Base-by-base conservation (phyloP, 2,113 vertebrate species). In the Epinephelus fuscoguttatus region DNA sequence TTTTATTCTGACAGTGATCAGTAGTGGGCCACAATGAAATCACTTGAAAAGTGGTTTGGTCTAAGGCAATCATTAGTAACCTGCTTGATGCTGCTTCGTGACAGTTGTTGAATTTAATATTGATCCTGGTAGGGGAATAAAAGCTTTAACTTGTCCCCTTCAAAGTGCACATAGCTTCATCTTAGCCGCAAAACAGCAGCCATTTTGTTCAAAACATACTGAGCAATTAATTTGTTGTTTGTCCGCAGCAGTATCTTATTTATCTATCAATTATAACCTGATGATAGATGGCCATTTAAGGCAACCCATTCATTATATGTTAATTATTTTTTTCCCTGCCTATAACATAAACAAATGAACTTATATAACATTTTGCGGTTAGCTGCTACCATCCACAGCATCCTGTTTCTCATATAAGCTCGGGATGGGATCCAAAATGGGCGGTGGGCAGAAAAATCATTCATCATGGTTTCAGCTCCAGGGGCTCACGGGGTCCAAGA, bases 381-480 rank as follows among this genome's bases (percentile, higher is more conserved):
- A 60, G 21, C 60, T 1, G 10, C 11, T 10, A 37, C 10, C 33
- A 68, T 45, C 56, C 8, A 47, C 13, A 70, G 45, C 52, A 64
- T 72, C 78, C 23, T 50, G 19, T 30, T 78, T 60, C 59, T 75
- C 47, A 55, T 55, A 69, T 27, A 40, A 67, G 15, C 52, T 72
- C 15, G 27, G 80, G 77, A 81, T 67, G 50, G 27, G n/a, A 52
- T 84, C 77, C 76, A 80, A 75, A 75, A 74, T 80, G 60, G 64
- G 25, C 21, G 15, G 49, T 37, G 53, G 62, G 83, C 61, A 76
- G 55, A 86, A 75, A 64, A 74, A 68, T 62, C 57, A 70, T 76
- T 84, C 25, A 82, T 82, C 52, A 8, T 69, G 42, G 15, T 85
- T 84, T 80, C 52, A 59, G 80, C 81, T 68, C 18, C 6, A 18